These are phyloP conservation scores for Eulemur coronatus DNA, from an alignment of 2,797 vertebrate species.

Conservation along the genomic window DNA sequence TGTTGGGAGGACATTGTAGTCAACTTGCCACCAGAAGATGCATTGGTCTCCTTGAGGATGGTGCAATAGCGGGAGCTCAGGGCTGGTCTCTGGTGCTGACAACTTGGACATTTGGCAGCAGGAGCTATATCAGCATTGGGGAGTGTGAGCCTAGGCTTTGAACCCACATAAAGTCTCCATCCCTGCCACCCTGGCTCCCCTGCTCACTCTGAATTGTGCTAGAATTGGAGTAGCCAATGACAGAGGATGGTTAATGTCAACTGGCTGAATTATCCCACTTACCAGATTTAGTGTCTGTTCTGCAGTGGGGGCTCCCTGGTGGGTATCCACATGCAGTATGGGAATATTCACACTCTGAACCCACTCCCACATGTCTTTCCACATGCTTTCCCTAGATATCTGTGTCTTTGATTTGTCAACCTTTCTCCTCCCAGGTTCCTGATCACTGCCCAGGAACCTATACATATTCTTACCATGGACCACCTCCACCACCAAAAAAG, in stretches of 20 bases:
- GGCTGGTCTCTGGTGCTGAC: background rate
- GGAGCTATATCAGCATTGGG: background rate
- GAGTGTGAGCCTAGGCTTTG: background rate
- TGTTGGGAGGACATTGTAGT: background rate
- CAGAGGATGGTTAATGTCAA: background rate
- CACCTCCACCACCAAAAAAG: background rate
- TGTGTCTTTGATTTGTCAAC: background rate
- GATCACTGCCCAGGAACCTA: background rate
- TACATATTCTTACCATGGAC: background rate
- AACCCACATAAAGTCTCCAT: background rate
- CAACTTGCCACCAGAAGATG: background rate
- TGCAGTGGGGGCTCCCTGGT: background rate
- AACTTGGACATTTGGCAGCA: background rate
- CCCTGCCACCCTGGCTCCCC: background rate
- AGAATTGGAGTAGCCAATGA: background rate
- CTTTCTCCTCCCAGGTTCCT: background rate
- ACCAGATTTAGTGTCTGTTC: background rate
- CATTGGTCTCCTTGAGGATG: background rate
- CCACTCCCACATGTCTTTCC: too few relatives aligned
- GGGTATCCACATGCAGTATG: background rate
- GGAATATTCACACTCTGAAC: background rate
- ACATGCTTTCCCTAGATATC: background rate
- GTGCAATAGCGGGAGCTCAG: background rate
- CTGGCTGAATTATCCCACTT: background rate
- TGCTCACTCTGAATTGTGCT: background rate